phyloP scores from a whole-genome alignment of 2,797 vertebrate species.

The Anguilla anguilla region DNA sequence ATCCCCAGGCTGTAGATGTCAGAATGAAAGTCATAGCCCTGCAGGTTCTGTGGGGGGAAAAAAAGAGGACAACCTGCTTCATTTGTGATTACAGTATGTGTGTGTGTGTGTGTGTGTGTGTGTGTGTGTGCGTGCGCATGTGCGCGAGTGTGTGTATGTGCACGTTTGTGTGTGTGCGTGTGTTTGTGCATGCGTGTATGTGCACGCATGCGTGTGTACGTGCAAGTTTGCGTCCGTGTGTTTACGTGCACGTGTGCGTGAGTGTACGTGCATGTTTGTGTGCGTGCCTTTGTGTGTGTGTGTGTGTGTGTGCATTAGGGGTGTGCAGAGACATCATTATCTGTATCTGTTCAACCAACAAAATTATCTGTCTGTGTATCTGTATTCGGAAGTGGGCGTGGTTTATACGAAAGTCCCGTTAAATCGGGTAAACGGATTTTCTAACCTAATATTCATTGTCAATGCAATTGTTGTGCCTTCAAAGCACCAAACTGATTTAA shows the following conservation, averaged over 20 bases:
- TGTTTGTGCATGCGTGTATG: too few species aligned
- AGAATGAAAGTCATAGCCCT: constrained; percentile 94
- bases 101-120: too few species aligned
- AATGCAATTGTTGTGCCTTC: too few species aligned
- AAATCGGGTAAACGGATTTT: too few species aligned
- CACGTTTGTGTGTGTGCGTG: too few species aligned
- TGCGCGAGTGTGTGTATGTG: too few species aligned
- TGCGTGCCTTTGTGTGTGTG: not conserved
- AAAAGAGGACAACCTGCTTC: not conserved
- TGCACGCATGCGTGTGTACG: not conserved
- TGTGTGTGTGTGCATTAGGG: not conserved
- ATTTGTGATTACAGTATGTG: not conserved
- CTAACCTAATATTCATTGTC: too few species aligned
- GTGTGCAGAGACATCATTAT: not conserved
- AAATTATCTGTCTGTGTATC: too few species aligned
- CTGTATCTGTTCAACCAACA: too few species aligned
- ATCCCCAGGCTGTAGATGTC: constrained; percentile 98
- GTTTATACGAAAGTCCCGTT: too few species aligned
- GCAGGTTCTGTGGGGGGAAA: constrained; percentile 80
- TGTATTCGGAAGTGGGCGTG: too few species aligned
- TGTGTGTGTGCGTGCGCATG: not conserved
- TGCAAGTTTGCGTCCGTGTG: not conserved
- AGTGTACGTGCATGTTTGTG: not conserved
- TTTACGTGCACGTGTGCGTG: not conserved
- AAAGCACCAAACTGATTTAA: too few species aligned